Percentiles rank a stretch among this genome's conserved stretches.
These are phyloP conservation scores for Seladonia tumulorum DNA, from an alignment of 2,888 invertebrate species.

Conservation along the genomic window DNA sequence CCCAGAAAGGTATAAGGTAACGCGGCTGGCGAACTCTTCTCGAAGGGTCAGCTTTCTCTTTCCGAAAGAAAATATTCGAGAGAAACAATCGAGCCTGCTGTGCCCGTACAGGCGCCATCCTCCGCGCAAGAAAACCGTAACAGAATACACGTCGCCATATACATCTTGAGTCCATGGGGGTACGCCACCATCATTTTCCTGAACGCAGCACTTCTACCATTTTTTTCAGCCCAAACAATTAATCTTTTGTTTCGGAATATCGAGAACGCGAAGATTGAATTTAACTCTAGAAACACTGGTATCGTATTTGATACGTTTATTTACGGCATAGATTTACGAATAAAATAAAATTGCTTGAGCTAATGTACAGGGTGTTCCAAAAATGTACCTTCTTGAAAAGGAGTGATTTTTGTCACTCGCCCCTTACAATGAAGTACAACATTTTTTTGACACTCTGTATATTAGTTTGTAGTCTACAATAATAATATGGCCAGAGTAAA, in stretches of 20 bases:
- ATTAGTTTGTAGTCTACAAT: no score
- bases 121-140: conserved; percentile 39
- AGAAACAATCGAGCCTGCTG: conserved; percentile 50
- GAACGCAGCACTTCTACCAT: background rate
- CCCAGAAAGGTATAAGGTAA: conserved; percentile 68
- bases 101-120: conserved; percentile 21
- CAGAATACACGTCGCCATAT: conserved; percentile 39
- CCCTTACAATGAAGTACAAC: no score
- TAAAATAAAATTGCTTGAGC: background rate
- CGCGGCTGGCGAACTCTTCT: conserved; percentile 50
- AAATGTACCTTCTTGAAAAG: no score
- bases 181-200: conserved; percentile 13
- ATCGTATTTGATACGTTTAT: background rate
- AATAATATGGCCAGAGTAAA: no score
- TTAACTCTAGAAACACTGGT: background rate
- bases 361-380: background rate
- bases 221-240: background rate
- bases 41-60: conserved; percentile 69
- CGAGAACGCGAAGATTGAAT: no score
- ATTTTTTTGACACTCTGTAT: no score
- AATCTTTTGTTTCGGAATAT: no score
- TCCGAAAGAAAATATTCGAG: conserved; percentile 61
- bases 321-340: no score
- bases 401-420: no score
- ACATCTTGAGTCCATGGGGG: conserved; percentile 1